Conservation (phyloP, 2,113 vertebrate genomes). For the Podarcis cretensis region DNA sequence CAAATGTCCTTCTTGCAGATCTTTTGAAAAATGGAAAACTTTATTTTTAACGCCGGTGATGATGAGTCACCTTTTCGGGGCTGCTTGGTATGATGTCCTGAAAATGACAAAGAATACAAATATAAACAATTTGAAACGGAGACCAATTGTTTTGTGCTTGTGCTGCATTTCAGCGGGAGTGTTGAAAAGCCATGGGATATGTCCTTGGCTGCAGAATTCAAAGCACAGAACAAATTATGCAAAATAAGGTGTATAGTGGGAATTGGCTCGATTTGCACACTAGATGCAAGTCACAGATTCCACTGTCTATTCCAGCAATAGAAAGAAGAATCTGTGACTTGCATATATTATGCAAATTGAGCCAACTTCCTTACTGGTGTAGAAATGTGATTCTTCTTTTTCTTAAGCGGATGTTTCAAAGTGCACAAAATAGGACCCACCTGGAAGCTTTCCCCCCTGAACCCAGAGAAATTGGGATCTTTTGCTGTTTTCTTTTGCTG, state of each 20-base stretch:
- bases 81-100: background rate
- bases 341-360: background rate
- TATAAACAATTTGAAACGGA: background rate
- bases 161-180: background rate
- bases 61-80: background rate
- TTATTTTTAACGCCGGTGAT: conserved; percentile 4
- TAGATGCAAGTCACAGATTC: background rate
- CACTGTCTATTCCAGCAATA: too few relatives aligned
- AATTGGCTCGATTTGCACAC: background rate
- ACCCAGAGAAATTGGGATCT: too few relatives aligned
- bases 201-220: background rate
- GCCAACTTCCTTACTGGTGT: background rate
- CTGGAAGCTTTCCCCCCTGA: background rate
- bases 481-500: too few relatives aligned
- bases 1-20: background rate
- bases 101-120: background rate
- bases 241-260: background rate
- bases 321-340: background rate
- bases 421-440: background rate
- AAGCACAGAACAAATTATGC: background rate
- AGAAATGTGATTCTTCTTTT: background rate
- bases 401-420: background rate
- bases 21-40: background rate
- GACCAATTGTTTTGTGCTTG: background rate
- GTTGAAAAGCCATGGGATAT: background rate